Conservation (phyloP, 2,888 invertebrate species). For the Sisyra terminalis region DNA sequence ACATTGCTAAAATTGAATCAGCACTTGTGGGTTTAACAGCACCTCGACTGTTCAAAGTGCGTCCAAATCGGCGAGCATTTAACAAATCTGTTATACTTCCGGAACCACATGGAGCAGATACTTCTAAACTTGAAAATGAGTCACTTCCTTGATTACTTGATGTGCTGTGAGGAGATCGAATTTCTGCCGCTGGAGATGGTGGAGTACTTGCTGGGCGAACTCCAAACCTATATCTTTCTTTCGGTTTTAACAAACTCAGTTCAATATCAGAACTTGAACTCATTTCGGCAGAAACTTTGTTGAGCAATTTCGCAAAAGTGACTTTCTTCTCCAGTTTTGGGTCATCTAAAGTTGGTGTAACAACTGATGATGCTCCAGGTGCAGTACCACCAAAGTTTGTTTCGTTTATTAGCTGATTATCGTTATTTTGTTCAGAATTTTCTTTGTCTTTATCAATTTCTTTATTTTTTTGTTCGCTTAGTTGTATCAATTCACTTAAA, state of each 20-base stretch:
- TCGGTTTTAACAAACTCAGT: slow-evolving; percentile 22
- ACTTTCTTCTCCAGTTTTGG: slow-evolving; percentile 63
- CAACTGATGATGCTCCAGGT: slow-evolving; percentile 27
- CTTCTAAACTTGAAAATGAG: slow-evolving; percentile 56
- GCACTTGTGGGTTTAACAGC: slow-evolving; percentile 55
- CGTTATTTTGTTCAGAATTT: slow-evolving; percentile 31
- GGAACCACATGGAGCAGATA: slow-evolving; percentile 43
- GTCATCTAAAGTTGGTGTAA: slow-evolving; percentile 41
- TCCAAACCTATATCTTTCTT: slow-evolving; percentile 22
- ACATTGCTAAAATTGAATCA: slow-evolving; percentile 65
- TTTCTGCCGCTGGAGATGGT: slow-evolving; percentile 47
- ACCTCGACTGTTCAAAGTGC: slow-evolving; percentile 21
- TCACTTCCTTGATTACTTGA: slow-evolving; percentile 64
- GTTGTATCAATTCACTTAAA: slow-evolving; percentile 55
- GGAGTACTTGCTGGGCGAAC: slow-evolving; percentile 35
- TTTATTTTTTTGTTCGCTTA: slow-evolving; percentile 40
- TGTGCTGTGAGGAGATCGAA: slow-evolving; percentile 46
- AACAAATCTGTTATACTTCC: slow-evolving; percentile 31
- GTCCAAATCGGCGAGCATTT: slow-evolving; percentile 19
- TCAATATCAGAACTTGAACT: slow-evolving; percentile 57
- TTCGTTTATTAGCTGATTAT: slow-evolving; percentile 35
- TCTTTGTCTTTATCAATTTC: slow-evolving; percentile 26
- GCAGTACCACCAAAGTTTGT: slow-evolving; percentile 32
- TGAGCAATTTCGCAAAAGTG: slow-evolving; percentile 55
- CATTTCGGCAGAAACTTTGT: slow-evolving; percentile 63